phyloP scores from a whole-genome alignment of 2,888 invertebrate species.

The Sminthurides aquaticus region DNA sequence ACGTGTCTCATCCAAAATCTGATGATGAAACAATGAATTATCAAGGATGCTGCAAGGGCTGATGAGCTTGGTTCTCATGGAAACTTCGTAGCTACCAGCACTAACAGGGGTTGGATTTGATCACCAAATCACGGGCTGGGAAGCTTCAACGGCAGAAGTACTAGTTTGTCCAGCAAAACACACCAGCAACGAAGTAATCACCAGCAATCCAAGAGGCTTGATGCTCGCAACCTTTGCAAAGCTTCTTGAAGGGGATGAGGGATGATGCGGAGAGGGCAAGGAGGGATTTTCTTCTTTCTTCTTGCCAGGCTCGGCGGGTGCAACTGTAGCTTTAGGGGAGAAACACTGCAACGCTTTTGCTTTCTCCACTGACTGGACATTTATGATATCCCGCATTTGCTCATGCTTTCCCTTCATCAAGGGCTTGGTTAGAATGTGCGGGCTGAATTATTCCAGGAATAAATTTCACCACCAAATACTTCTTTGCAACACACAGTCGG shows the following conservation, averaged over 20 bases:
- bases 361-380: too few species aligned
- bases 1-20: not conserved
- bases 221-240: too few species aligned
- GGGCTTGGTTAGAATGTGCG: slow-evolving; percentile 15
- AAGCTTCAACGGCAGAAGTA: not conserved
- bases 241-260: too few species aligned
- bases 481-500: not conserved
- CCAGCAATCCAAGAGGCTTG: not conserved
- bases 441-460: not conserved
- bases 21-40: not conserved
- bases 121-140: not conserved
- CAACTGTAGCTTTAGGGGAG: too few species aligned
- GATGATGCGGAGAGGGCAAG: too few species aligned
- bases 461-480: not conserved
- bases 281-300: too few species aligned
- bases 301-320: too few species aligned
- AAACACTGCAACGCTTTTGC: too few species aligned
- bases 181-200: not conserved
- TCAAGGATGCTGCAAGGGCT: not conserved
- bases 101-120: not conserved
- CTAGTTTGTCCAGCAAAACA: not conserved
- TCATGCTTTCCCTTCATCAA: not conserved
- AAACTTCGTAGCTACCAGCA: not conserved
- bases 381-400: too few species aligned
- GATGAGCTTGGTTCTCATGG: not conserved